These are phyloP conservation scores for Chiridota heheva DNA, from an alignment of 35 echinoderm and acorn worm genomes.

Conservation along the genomic window DNA sequence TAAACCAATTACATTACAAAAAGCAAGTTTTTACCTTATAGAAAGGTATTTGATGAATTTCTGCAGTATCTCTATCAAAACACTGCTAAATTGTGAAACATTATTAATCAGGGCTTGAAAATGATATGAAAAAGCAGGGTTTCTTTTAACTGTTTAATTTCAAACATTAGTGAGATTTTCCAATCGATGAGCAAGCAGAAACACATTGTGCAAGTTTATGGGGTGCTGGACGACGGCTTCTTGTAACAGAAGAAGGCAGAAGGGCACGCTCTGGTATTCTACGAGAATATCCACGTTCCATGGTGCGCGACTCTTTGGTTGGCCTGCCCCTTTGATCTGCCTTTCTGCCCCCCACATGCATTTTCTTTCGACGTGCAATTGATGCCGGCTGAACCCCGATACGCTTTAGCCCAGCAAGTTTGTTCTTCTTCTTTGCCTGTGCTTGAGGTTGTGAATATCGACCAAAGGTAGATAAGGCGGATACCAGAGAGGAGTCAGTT, in stretches of 20 bases:
- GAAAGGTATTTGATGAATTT: too few species aligned
- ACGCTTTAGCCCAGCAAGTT: not conserved
- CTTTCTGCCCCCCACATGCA: constrained; percentile 23
- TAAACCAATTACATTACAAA: too few species aligned
- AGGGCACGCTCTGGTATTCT: not conserved
- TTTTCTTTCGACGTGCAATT: constrained; percentile 19
- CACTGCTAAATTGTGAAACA: too few species aligned
- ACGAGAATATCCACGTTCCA: constrained; percentile 41
- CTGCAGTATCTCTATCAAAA: too few species aligned
- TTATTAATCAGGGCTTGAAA: too few species aligned
- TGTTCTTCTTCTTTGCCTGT: constrained; percentile 1
- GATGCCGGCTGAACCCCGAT: constrained; percentile 57
- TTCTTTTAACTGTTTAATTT: too few species aligned
- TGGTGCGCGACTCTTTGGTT: not conserved
- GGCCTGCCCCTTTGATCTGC: constrained; percentile 9
- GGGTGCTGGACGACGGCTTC: constrained; percentile 5
- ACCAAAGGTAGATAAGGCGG: constrained; percentile 44
- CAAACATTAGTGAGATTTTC: constrained; percentile 48
- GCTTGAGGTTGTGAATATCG: constrained; percentile 9
- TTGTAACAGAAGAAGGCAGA: not conserved
- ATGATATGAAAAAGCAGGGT: too few species aligned
- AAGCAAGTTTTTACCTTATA: too few species aligned
- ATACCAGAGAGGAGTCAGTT: constrained; percentile 42
- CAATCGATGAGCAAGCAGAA: not conserved
- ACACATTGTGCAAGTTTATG: constrained; percentile 49